Percentiles rank a stretch among this genome's conserved stretches.
phyloP scores from a whole-genome alignment of 2,113 vertebrate genomes.

The Paramormyrops kingsleyae region DNA sequence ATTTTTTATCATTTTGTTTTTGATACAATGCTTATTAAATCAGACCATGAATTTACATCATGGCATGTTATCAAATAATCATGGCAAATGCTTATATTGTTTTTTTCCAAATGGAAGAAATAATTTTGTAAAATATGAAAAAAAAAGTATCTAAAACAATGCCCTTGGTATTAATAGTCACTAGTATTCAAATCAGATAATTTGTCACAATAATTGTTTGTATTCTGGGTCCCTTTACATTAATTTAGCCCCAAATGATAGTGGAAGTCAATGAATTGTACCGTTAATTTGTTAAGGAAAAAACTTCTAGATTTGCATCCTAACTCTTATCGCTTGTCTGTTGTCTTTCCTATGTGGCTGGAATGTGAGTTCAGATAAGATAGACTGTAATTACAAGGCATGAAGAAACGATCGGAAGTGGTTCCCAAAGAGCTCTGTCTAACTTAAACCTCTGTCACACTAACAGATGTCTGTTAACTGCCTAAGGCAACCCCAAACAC shows the following conservation, averaged over 20 bases:
- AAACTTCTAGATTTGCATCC: neutral
- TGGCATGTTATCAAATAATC: neutral
- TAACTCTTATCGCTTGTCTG: constrained; percentile 15
- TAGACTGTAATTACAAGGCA: constrained; percentile 20
- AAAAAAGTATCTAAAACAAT: neutral
- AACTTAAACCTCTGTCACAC: constrained; percentile 12
- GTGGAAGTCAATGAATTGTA: neutral
- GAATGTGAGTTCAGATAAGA: constrained; percentile 19
- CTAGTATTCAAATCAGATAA: neutral
- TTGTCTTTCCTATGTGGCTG: constrained; percentile 21
- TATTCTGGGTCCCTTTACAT: neutral
- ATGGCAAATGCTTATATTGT: neutral
- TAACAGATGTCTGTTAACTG: constrained; percentile 16
- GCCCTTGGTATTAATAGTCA: neutral
- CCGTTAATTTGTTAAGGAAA: constrained; percentile 4
- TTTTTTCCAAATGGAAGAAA: neutral
- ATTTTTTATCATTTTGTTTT: neutral
- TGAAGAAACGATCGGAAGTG: constrained; percentile 20
- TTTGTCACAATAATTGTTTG: neutral
- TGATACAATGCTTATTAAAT: neutral
- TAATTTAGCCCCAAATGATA: neutral
- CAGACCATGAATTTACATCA: neutral
- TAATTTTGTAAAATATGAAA: neutral
- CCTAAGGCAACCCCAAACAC: constrained; percentile 12
- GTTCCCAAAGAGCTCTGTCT: constrained; percentile 20